These are phyloP conservation scores for Endotricha flammealis DNA, from an alignment of 2,888 invertebrate genomes.

Conservation along the genomic window DNA sequence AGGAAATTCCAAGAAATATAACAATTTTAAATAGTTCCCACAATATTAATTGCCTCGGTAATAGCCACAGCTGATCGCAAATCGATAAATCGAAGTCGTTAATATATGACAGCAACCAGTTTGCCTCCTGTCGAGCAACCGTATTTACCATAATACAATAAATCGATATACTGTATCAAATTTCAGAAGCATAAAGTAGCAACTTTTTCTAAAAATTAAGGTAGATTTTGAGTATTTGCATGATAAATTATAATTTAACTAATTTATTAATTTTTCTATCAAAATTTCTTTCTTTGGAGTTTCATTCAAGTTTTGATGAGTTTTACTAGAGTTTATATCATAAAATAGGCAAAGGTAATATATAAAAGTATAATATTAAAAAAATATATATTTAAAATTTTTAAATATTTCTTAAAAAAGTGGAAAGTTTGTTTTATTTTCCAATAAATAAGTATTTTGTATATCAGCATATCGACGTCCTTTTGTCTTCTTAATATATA, in stretches of 20 bases:
- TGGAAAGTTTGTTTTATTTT: too few relatives aligned
- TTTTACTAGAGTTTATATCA: too few relatives aligned
- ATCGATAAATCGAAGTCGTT: conserved; percentile 10
- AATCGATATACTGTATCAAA: conserved; percentile 5
- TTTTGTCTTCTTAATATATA: too few relatives aligned
- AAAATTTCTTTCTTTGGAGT: too few relatives aligned
- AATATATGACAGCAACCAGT: conserved; percentile 17
- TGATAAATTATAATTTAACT: neutral
- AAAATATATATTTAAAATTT: too few relatives aligned
- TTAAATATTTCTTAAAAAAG: too few relatives aligned
- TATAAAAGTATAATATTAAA: too few relatives aligned
- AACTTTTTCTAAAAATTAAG: conserved; percentile 1
- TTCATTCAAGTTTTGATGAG: too few relatives aligned
- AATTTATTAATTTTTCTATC: too few relatives aligned
- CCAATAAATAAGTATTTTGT: too few relatives aligned
- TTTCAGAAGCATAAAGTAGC: conserved; percentile 11
- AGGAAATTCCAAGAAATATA: conserved; percentile 6
- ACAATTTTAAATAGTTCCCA: conserved; percentile 8
- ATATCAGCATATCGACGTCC: too few relatives aligned
- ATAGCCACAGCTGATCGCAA: conserved; percentile 7
- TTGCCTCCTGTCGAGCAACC: conserved; percentile 11
- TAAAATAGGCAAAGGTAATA: too few relatives aligned
- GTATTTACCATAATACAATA: neutral
- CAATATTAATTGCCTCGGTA: conserved; percentile 7
- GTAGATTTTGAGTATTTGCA: neutral